A percentile compares a stretch with the other conserved stretches of the same genome.
Conservation (phyloP, 53 echinoderm and acorn worm genomes). For the Mesocentrotus franciscanus region DNA sequence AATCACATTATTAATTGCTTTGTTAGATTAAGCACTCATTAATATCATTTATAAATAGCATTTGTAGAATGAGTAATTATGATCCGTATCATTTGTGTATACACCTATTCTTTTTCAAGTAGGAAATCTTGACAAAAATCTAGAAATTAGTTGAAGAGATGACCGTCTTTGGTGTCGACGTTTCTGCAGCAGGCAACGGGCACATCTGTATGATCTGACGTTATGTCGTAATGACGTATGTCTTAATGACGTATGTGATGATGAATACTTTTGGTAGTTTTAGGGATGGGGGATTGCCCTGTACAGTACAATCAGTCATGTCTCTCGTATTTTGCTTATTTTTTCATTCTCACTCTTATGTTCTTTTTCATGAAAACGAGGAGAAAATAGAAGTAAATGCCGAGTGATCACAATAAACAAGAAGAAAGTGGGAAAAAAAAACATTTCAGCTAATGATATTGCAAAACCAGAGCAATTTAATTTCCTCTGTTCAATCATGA, state of each 20-base stretch:
- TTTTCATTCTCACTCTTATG: neutral
- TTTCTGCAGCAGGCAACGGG: neutral
- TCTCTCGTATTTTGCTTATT: neutral
- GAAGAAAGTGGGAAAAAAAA: neutral
- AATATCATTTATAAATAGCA: neutral
- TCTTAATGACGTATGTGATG: no score
- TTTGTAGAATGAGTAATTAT: neutral
- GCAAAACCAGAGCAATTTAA: no score
- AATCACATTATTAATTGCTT: neutral
- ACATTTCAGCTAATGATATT: no score
- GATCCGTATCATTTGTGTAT: neutral
- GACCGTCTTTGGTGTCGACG: neutral
- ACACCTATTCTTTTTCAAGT: neutral
- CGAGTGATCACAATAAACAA: conserved; percentile 10
- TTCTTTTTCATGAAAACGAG: conserved; percentile 22
- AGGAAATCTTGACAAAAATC: neutral
- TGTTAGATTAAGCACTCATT: neutral
- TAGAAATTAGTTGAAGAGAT: neutral
- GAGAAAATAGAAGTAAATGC: neutral
- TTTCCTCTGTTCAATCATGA: no score
- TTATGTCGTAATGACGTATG: neutral
- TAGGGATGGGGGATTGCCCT: neutral
- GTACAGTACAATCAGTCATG: neutral
- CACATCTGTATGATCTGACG: neutral
- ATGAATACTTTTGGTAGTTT: neutral